Conservation (phyloP, 2,113 vertebrate genomes). For the Elephantulus edwardii region DNA sequence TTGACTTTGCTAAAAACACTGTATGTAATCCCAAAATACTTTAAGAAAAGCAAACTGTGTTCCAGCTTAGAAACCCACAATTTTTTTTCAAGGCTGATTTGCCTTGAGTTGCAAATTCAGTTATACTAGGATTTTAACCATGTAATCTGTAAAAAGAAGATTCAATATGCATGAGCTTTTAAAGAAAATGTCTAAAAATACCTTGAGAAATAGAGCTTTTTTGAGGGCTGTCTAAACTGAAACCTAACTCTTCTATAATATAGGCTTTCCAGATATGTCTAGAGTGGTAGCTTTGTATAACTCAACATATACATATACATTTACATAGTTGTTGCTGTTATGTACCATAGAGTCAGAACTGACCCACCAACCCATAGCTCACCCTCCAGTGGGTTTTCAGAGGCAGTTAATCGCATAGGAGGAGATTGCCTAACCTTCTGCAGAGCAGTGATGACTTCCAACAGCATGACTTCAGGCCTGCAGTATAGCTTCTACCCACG, state of each 20-base stretch:
- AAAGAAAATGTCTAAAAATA: not conserved
- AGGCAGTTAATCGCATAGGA: too few species aligned
- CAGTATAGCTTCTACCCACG: too few species aligned
- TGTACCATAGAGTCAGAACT: too few species aligned
- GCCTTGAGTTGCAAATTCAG: not conserved
- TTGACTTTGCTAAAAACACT: not conserved
- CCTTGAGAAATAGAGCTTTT: not conserved
- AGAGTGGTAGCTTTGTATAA: too few species aligned
- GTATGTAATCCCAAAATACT: not conserved
- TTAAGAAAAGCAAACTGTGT: not conserved
- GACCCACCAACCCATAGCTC: too few species aligned
- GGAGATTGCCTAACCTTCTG: too few species aligned
- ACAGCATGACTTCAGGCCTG: too few species aligned
- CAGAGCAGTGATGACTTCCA: too few species aligned
- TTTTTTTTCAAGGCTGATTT: slow-evolving; percentile 18
- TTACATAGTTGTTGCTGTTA: too few species aligned
- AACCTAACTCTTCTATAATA: not conserved
- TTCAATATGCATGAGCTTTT: not conserved
- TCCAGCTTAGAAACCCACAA: not conserved
- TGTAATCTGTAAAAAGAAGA: slow-evolving; percentile 1
- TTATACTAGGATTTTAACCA: not conserved
- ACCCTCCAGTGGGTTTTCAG: too few species aligned
- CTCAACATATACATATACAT: too few species aligned
- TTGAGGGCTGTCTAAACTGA: slow-evolving; percentile 2
- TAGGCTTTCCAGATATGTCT: not conserved